Evolutionary conservation across 1,140 invertebrate genomes (phyloP), one percentile per base, ranked within the genome.

Genomic region (Zaprionus inermis): DNA sequence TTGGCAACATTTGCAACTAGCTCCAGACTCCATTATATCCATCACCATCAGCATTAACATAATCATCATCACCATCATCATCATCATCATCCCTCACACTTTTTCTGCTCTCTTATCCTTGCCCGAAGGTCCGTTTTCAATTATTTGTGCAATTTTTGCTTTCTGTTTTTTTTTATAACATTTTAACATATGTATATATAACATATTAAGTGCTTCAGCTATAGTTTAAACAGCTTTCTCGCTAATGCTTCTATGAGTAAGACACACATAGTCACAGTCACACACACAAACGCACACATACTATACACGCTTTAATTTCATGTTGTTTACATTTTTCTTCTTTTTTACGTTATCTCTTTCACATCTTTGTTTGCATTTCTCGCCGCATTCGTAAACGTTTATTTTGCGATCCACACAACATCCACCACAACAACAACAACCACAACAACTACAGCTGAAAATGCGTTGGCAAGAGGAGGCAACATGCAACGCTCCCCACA

Each of bases 331-430:
- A 65, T 56, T 65, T 64, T 58, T 65, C 41, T 68, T 49, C 38
- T 34, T 72, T 72, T 71, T 72, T 67, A 28, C 55, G 70, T 71
- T 75, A 55, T 71, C 68, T 76, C 69, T 76, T 76, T 76, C 69
- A 72, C 55, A 55, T 76, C 38, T 76, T 72, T 72, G 69, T 71
- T 76, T 76, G 69, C 72, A 74, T 72, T 75, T 58, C 36, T 64
- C 68, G 73, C 56, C 60, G 73, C 68, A 76, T 76, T 72, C 49
- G 68, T 65, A 76, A 76, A 44, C 60, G 60, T 54, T 54, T 55
- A 52, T 74, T 74, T 74, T 51, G 60, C 24, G 24, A 28, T 24
- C 56, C 58, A 54, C 63, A 49, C 54, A 30, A 28, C 28, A 59
- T 34, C 59, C 58, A 46, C 22, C 58, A 70, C 63, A 56, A 68